phyloP scores from a whole-genome alignment of 2,797 vertebrate genomes.

The Dipus sagitta region DNA sequence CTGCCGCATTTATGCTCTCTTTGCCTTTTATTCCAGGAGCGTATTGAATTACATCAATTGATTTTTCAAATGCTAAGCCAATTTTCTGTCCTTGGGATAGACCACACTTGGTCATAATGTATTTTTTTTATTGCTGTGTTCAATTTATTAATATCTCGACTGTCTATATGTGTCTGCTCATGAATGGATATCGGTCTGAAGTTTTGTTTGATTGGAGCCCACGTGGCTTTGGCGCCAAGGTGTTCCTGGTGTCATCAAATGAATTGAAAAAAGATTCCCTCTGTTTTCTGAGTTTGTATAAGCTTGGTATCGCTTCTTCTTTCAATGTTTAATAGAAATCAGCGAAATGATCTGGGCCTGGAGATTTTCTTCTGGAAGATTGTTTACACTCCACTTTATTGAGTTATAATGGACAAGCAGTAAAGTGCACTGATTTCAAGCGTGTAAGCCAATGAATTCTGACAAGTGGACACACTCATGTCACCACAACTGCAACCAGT shows the following conservation, averaged over 20 bases:
- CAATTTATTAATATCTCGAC: conserved; percentile 41
- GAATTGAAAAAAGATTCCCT: conserved; percentile 25
- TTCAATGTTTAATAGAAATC: conserved; percentile 49
- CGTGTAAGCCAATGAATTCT: conserved; percentile 6
- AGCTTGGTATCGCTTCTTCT: conserved; percentile 55
- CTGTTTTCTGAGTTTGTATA: conserved; percentile 46
- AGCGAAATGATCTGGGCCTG: conserved; percentile 23
- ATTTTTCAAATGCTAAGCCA: conserved; percentile 48
- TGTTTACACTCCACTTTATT: conserved; percentile 53
- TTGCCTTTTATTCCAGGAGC: conserved; percentile 15
- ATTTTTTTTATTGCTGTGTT: not conserved
- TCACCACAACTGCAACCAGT: not conserved
- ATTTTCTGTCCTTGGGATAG: conserved; percentile 14
- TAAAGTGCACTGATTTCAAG: conserved; percentile 54
- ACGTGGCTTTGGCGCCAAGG: not conserved
- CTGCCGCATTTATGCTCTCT: not conserved
- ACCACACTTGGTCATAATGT: not conserved
- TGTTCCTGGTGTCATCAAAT: conserved; percentile 12
- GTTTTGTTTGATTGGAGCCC: conserved; percentile 32
- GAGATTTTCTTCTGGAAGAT: conserved; percentile 35
- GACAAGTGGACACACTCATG: not conserved
- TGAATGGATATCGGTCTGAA: not conserved
- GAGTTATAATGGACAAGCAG: conserved; percentile 60
- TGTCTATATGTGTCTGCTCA: not conserved
- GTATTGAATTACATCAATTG: conserved; percentile 23